These are phyloP conservation scores for Conistra vaccinii DNA, from an alignment of 2,888 invertebrate genomes.

Conservation along the genomic window DNA sequence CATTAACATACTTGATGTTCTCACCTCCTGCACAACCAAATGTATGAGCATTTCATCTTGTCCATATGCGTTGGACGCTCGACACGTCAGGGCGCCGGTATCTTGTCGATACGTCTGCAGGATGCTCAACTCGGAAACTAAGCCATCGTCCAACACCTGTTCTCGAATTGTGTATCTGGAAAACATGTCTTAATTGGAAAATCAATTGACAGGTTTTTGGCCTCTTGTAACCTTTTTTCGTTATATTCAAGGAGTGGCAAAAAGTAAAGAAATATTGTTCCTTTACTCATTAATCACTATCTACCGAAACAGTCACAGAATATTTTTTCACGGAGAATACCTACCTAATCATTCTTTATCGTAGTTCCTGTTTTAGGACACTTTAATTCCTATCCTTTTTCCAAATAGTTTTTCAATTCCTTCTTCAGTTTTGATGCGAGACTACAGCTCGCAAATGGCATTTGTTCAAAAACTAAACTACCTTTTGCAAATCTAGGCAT, in stretches of 20 bases:
- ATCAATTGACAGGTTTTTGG: not conserved
- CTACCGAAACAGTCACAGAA: not conserved
- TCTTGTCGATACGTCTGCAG: constrained; percentile 96
- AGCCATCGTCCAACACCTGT: constrained; percentile 94
- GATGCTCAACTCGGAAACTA: constrained; percentile 96
- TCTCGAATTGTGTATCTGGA: constrained; percentile 93
- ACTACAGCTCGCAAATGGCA: not conserved
- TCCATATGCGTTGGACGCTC: constrained; percentile 97
- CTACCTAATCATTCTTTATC: not conserved
- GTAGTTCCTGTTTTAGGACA: not conserved
- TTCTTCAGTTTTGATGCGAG: not conserved
- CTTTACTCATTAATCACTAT: not conserved
- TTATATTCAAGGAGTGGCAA: not conserved
- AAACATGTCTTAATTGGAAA: constrained; percentile 15
- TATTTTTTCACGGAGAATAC: not conserved
- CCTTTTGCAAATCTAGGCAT: not conserved
- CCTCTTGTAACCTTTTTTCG: not conserved
- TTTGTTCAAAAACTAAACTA: not conserved
- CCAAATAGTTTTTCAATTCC: not conserved
- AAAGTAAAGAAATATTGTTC: not conserved
- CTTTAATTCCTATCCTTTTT: not conserved
- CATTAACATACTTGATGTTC: constrained; percentile 2
- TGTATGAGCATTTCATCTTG: constrained; percentile 97
- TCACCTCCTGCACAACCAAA: constrained; percentile 96
- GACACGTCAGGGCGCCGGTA: constrained; percentile 96